Percentiles rank a stretch among this genome's conserved stretches.
Evolutionary conservation across 2,888 invertebrate species (phyloP).

Genomic region (Protodeltote pygarga): DNA sequence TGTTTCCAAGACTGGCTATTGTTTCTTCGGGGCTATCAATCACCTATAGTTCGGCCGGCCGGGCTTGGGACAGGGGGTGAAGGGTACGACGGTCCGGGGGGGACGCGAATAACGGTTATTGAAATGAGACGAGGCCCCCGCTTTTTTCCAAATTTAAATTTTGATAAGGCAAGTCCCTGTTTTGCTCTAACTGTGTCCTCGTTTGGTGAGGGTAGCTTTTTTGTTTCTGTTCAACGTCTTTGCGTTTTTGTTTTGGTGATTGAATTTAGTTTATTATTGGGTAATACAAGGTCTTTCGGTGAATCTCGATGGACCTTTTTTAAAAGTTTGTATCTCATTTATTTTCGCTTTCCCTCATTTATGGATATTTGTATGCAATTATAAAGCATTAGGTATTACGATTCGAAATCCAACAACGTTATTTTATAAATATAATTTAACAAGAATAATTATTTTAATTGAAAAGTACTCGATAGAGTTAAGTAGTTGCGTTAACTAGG

Average conservation of each 20-base stretch:
- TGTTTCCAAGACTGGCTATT: constrained; percentile 78
- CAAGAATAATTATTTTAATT: too few species aligned
- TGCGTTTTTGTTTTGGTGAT: constrained; percentile 65
- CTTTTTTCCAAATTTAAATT: constrained; percentile 87
- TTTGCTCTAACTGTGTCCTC: constrained; percentile 79
- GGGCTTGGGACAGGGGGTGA: constrained; percentile 58
- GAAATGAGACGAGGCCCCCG: constrained; percentile 84
- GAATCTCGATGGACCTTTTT: constrained; percentile 36
- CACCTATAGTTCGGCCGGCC: constrained; percentile 69
- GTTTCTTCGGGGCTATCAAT: constrained; percentile 84
- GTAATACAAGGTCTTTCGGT: constrained; percentile 50
- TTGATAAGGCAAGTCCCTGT: constrained; percentile 86
- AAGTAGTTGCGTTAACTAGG: neutral
- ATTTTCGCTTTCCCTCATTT: constrained; percentile 1
- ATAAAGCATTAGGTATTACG: too few species aligned
- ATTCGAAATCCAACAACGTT: too few species aligned
- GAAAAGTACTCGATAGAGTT: too few species aligned
- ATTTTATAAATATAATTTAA: too few species aligned
- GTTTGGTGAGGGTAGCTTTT: constrained; percentile 76
- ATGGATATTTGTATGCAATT: neutral
- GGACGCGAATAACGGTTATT: constrained; percentile 85
- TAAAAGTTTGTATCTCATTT: constrained; percentile 17
- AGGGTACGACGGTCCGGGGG: constrained; percentile 63
- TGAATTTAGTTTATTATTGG: constrained; percentile 60
- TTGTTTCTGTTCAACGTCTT: constrained; percentile 74